Base-by-base conservation (phyloP, 1,140 invertebrate genomes). In the Druon quercuslanigerum region DNA sequence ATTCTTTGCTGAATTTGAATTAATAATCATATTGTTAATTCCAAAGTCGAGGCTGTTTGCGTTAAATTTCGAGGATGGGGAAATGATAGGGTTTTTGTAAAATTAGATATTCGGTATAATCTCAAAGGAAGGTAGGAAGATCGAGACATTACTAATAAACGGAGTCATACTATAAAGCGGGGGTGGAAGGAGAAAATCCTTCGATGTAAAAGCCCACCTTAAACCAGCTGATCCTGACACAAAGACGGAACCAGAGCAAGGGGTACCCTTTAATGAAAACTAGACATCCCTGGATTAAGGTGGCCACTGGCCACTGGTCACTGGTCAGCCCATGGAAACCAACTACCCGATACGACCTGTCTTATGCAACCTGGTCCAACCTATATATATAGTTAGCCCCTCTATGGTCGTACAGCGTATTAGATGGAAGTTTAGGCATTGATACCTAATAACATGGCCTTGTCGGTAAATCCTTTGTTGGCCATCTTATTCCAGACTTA, bases 261-360 rank as follows among this genome's bases (percentile, higher is more conserved):
- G 25, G 25, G 25, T 33, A 77, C 79, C 84, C 83, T 86, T 90
- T 90, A 90, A 90, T 90, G 88, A 90, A 90, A 90, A 89, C 88
- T 89, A 86, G 89, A 89, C 88, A 86, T 88, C 86, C 87, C 87
- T 89, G 87, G 89, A 90, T 90, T 90, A 90, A 88, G 87, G 83
- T 86, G 86, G 87, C 83, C 89, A 85, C 82, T 84, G 4, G 25
- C 25, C 25, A 33, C 25, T 33, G 88, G 87, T 85, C 89, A 88
- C 25, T 33, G 88, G 87, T 85, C 89, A 88, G 87, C 84, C 83
- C 82, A 52, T 77, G 76, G 79, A 71, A 77, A 73, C 79, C 80
- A 74, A 74, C 76, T 75, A 73, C 76, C 66, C 79, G 83, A 82
- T 84, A 85, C 82, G 83, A 89, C 86, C 87, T 87, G 86, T 86